A percentile compares a stretch with the other conserved stretches of the same genome.
Evolutionary conservation across 2,113 vertebrate genomes (phyloP).

Genomic region (Chloroceryle aenea): DNA sequence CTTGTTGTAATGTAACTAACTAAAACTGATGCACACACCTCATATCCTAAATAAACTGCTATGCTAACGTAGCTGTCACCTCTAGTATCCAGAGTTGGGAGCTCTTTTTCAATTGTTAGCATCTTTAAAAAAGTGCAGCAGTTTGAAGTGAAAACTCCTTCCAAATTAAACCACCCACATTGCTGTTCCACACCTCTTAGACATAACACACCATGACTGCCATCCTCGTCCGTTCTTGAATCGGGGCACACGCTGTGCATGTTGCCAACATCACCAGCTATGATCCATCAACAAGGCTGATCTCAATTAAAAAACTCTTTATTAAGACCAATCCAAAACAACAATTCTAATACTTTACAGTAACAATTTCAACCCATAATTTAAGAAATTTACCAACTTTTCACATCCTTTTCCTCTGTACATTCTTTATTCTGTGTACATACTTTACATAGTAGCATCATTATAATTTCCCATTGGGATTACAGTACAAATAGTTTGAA

Average conservation of each 20-base stretch:
- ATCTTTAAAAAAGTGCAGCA: neutral
- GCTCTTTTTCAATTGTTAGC: neutral
- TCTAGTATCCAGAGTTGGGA: neutral
- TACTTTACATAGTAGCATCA: neutral
- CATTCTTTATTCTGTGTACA: neutral
- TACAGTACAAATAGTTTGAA: neutral
- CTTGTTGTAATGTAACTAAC: neutral
- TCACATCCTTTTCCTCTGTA: neutral
- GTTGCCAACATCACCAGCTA: neutral
- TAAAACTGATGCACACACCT: neutral
- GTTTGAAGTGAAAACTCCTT: neutral
- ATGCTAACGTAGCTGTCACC: neutral
- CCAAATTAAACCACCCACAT: neutral
- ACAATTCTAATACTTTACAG: neutral
- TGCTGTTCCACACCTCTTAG: neutral
- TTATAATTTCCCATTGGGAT: conserved; percentile 38
- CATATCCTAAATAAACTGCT: neutral
- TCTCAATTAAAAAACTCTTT: neutral
- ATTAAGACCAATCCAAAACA: conserved; percentile 36
- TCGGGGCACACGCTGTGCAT: neutral
- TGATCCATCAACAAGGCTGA: neutral
- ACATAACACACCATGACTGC: neutral
- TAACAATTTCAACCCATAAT: conserved; percentile 10
- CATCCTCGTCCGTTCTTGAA: neutral
- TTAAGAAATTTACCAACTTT: conserved; percentile 32